Conservation (phyloP, 2,888 invertebrate species). For the Salpingus planirostris region DNA sequence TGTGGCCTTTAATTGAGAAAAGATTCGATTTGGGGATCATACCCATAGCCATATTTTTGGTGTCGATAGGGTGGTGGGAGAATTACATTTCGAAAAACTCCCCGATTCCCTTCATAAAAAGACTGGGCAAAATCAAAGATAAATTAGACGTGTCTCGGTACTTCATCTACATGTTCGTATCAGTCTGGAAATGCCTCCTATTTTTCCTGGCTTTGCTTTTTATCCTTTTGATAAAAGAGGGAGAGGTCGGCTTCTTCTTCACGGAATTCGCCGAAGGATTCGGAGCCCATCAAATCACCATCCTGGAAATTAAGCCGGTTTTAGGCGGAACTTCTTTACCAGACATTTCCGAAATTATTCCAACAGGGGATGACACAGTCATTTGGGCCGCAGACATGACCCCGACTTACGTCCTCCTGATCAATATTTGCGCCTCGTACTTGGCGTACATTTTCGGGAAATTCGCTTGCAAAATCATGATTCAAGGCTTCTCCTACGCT, state of each 20-base stretch:
- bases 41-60: constrained; percentile 73
- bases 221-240: constrained; percentile 65
- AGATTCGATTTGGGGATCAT: constrained; percentile 75
- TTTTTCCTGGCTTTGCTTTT: constrained; percentile 70
- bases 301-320: constrained; percentile 61
- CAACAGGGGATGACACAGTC: constrained; percentile 66
- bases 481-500: constrained; percentile 95
- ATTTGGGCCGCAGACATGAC: constrained; percentile 63
- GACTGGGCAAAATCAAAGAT: constrained; percentile 68
- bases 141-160: constrained; percentile 73
- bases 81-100: constrained; percentile 88
- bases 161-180: constrained; percentile 82
- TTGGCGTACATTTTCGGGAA: constrained; percentile 89
- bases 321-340: constrained; percentile 55
- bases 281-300: constrained; percentile 67
- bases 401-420: constrained; percentile 65
- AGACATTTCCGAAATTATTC: constrained; percentile 66
- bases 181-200: constrained; percentile 81
- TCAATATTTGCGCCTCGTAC: constrained; percentile 77
- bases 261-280: constrained; percentile 66
- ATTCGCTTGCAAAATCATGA: constrained; percentile 93
- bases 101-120: constrained; percentile 66
- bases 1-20: constrained; percentile 81
- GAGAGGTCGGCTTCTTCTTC: constrained; percentile 70
- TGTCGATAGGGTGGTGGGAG: constrained; percentile 97